Percentiles rank a stretch among this genome's conserved stretches.
Evolutionary conservation across 2,888 invertebrate genomes (phyloP).

Genomic region (Eupsilia transversa): DNA sequence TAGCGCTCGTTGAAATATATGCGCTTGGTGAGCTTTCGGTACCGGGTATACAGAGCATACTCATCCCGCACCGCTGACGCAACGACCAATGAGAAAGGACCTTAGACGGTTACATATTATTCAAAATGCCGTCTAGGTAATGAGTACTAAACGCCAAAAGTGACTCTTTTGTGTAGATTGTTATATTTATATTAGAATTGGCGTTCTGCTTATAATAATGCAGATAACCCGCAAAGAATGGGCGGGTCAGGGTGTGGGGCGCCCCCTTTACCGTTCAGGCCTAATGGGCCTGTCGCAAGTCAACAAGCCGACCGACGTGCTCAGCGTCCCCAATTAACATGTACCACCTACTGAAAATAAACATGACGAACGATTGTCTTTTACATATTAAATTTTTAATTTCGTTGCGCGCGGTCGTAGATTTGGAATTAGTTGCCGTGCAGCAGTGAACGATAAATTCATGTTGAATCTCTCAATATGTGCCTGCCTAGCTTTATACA

Average conservation of each 20-base stretch:
- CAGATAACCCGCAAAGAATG: conserved; percentile 77
- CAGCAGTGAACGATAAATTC: conserved; percentile 2
- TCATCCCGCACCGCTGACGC: too few species aligned
- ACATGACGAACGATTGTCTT: conserved; percentile 77
- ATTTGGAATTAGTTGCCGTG: background rate
- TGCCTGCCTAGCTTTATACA: background rate
- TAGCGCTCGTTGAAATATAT: too few species aligned
- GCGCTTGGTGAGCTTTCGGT: too few species aligned
- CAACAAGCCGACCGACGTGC: conserved; percentile 84
- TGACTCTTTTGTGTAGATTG: conserved; percentile 22
- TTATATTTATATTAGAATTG: conserved; percentile 53
- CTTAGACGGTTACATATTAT: too few species aligned
- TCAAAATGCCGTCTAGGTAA: too few species aligned
- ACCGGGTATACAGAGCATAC: too few species aligned
- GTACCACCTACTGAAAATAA: conserved; percentile 79
- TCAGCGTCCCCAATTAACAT: conserved; percentile 83
- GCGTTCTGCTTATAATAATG: conserved; percentile 71
- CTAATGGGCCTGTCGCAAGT: conserved; percentile 85
- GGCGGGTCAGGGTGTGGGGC: conserved; percentile 69
- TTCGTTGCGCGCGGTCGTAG: conserved; percentile 23
- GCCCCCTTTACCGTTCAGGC: conserved; percentile 70
- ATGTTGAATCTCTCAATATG: background rate
- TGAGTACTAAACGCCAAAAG: conserved; percentile 27
- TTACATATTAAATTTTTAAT: conserved; percentile 62
- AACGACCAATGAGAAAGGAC: too few species aligned